phyloP scores from a whole-genome alignment of 2,888 invertebrate genomes.

The Sialis lutaria region DNA sequence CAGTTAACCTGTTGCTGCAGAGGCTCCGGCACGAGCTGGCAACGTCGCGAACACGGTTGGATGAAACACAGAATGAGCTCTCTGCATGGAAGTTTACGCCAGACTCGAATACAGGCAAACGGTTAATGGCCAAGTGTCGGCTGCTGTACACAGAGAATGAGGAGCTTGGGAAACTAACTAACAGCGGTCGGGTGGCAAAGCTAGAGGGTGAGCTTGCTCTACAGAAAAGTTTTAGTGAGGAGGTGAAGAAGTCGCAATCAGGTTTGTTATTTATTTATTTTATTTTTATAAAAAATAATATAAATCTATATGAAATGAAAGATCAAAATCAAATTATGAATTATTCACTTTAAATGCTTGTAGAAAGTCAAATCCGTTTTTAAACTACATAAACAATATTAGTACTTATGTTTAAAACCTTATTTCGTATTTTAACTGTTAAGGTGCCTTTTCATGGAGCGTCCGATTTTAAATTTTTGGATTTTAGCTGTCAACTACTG shows the following conservation, averaged over 20 bases:
- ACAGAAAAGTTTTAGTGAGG: constrained; percentile 89
- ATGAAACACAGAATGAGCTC: constrained; percentile 94
- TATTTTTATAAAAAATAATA: neutral
- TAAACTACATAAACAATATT: no score
- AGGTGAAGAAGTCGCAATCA: constrained; percentile 91
- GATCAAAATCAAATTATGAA: no score
- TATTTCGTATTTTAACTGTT: no score
- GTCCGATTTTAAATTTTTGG: no score
- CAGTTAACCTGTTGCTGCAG: constrained; percentile 84
- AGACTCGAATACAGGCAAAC: constrained; percentile 96
- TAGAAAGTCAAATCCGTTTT: neutral
- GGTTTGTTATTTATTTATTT: constrained; percentile 32
- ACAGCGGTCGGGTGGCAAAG: constrained; percentile 86
- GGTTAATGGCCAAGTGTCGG: constrained; percentile 94
- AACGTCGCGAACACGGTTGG: constrained; percentile 74
- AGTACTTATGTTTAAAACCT: no score
- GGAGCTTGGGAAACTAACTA: constrained; percentile 89
- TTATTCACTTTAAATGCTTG: neutral
- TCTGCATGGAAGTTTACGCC: constrained; percentile 99
- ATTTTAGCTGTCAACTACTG: no score
- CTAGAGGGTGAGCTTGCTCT: constrained; percentile 88
- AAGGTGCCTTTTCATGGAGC: no score
- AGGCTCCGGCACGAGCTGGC: constrained; percentile 81
- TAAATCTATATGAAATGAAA: neutral
- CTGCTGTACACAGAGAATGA: constrained; percentile 93